Evolutionary conservation across 2,888 invertebrate genomes (phyloP), one percentile per base, ranked within the genome.

Genomic region (Watsonalla cultraria): DNA sequence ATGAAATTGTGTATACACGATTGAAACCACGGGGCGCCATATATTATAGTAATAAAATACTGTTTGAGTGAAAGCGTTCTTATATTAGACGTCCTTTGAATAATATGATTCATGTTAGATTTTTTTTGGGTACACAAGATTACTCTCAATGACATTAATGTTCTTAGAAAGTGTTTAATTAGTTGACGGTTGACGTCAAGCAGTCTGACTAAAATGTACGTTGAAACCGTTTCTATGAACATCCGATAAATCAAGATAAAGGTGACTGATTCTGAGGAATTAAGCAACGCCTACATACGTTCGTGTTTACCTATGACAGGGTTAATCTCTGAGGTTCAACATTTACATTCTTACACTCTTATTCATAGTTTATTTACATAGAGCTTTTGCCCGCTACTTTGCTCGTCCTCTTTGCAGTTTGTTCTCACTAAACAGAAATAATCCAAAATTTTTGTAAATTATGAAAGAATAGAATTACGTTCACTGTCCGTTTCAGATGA

Each of bases 221-320:
- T 47, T 51, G 47, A 59, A 52, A 56, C 13, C 56, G 52, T 62
- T 70, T 61, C 62, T 57, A 45, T 62, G 64, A 66, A 72, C 8
- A 57, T n/a, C 11, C 58, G 62, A 72, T 74, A 63, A 56, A 70
- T 76, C 72, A 75, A 66, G 76, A 76, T 73, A 70, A 63, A 54
- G 35, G 15, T 47, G 51, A 55, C 50, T 54, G 42, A 42, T 63
- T 60, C 54, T 34, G 45, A 55, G 54, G 62, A 59, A 62, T 56
- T 57, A 55, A 61, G 45, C 42, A 50, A 46, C 37, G 53, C 45
- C 42, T 54, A 54, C 53, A 55, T 56, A 50, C 48, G 14, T 37
- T 42, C 14, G 9, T 57, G 51, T 55, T 55, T 56, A 51, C 9
- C 13, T 13, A 13, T 11, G 37, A 46, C 37, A 8, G 13, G 37